A percentile compares a stretch with the other conserved stretches of the same genome.
Conservation (phyloP, 2,797 vertebrate species). For the Epinephelus coioides region DNA sequence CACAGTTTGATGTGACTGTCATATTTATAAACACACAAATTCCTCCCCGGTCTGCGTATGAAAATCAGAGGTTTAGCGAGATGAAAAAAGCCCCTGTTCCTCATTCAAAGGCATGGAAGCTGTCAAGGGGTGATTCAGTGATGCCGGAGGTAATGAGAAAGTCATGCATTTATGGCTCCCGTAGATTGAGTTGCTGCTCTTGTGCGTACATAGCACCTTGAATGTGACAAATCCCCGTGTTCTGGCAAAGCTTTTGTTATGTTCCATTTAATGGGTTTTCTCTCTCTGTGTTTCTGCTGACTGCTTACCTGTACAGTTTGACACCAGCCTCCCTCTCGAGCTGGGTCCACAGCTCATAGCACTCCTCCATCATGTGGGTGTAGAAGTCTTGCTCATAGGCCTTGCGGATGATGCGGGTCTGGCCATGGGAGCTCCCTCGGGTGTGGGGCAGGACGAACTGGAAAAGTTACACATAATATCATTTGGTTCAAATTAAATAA, state of each 20-base stretch:
- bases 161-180: conserved; percentile 58
- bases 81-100: conserved; percentile 22
- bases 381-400: conserved; percentile 89
- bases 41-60: conserved; percentile 14
- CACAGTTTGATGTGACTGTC: conserved; percentile 40
- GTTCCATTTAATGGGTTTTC: conserved; percentile 59
- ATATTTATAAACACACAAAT: conserved; percentile 60
- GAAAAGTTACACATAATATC: neutral
- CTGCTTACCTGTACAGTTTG: conserved; percentile 88
- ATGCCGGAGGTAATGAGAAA: conserved; percentile 66
- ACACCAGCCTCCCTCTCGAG: conserved; percentile 88
- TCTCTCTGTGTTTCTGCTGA: conserved; percentile 31
- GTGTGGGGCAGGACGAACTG: conserved; percentile 93
- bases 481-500: neutral
- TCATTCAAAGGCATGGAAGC: conserved; percentile 47
- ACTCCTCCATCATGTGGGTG: conserved; percentile 90
- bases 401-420: conserved; percentile 92
- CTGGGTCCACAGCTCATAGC: conserved; percentile 89
- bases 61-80: conserved; percentile 32
- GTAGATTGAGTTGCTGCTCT: conserved; percentile 61
- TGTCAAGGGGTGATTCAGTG: conserved; percentile 52
- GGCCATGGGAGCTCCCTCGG: conserved; percentile 95
- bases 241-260: conserved; percentile 46
- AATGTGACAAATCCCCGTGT: conserved; percentile 63
- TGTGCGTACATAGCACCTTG: conserved; percentile 46